Evolutionary conservation across 2,113 vertebrate genomes (phyloP).

Genomic region (Diglossa brunneiventris): DNA sequence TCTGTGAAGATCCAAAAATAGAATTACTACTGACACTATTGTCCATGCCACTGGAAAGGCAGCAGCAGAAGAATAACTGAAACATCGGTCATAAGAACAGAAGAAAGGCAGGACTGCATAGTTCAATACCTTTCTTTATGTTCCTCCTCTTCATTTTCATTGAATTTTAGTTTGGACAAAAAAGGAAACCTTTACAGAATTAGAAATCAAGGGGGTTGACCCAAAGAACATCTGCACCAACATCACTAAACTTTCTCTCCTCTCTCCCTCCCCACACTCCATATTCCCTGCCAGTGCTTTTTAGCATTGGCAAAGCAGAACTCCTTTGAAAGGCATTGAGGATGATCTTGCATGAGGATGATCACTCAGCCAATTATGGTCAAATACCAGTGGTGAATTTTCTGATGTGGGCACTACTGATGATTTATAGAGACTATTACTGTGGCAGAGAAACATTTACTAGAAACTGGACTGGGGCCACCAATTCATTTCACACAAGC

Average conservation of each 20-base stretch:
- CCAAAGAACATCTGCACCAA: background rate
- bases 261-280: background rate
- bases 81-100: background rate
- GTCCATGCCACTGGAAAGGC: background rate
- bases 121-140: background rate
- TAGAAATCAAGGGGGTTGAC: background rate
- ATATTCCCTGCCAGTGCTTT: background rate
- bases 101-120: background rate
- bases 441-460: conserved; percentile 43
- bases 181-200: background rate
- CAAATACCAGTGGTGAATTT: conserved; percentile 15
- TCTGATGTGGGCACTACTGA: conserved; percentile 17
- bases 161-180: background rate
- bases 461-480: conserved; percentile 52
- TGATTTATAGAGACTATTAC: conserved; percentile 40
- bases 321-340: background rate
- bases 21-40: background rate
- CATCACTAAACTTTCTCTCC: background rate
- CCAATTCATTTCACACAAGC: conserved; percentile 46
- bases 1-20: background rate
- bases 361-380: conserved; percentile 24
- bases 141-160: background rate
- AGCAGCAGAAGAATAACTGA: background rate
- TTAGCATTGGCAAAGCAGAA: background rate
- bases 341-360: background rate